Conservation (phyloP, 2,888 invertebrate species). For the Tillus elongatus region DNA sequence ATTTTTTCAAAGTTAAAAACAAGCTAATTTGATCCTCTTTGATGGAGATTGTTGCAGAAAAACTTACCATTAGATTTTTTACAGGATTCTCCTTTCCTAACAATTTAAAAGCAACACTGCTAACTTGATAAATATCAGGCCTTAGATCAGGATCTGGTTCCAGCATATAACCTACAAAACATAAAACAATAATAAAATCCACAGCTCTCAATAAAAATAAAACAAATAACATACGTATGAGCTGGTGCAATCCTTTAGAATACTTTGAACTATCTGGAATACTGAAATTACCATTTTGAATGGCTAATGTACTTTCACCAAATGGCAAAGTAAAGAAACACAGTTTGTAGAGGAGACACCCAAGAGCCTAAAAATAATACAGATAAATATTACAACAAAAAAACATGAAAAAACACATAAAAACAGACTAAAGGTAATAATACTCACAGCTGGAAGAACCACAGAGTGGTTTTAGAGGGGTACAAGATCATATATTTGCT, state of each 20-base stretch:
- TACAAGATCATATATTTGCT: too few relatives aligned
- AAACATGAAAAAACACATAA: constrained; percentile 8
- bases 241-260: constrained; percentile 58
- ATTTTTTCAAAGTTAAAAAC: too few relatives aligned
- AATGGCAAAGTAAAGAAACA: constrained; percentile 86
- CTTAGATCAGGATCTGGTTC: constrained; percentile 72
- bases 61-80: constrained; percentile 68
- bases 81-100: constrained; percentile 67
- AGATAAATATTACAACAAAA: constrained; percentile 5
- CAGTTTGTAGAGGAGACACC: constrained; percentile 79
- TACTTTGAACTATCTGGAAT: constrained; percentile 75
- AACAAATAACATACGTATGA: constrained; percentile 54
- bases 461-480: too few relatives aligned
- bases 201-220: constrained; percentile 15
- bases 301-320: constrained; percentile 86
- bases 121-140: constrained; percentile 82
- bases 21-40: too few relatives aligned
- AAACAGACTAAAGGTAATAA: too few relatives aligned
- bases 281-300: constrained; percentile 78
- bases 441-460: too few relatives aligned
- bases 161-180: constrained; percentile 67
- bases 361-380: constrained; percentile 59
- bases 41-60: too few relatives aligned
- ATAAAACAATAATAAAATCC: too few relatives aligned
- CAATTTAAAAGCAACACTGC: constrained; percentile 62